Evolutionary conservation across 2,113 vertebrate genomes (phyloP), one percentile per base, ranked within the genome.

Genomic region (Camelus dromedarius): DNA sequence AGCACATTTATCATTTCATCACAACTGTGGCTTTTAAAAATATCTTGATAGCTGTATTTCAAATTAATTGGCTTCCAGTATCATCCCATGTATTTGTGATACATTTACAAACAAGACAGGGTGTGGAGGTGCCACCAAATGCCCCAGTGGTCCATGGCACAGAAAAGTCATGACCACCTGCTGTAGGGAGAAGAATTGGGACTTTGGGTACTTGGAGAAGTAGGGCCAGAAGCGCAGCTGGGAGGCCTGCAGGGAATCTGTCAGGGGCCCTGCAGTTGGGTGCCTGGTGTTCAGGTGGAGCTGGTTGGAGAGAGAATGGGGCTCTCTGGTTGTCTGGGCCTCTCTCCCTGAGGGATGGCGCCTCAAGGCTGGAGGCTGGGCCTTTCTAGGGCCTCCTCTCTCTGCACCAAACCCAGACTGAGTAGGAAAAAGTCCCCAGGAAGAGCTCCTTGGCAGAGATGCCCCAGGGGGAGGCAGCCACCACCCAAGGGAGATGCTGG

Each of bases 241-340:
- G 18, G 42, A 26, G 46, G 58, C 38, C 66, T 13, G 15, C 8
- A 2, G 88, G 28, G 14, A 30, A 18, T 14, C 19, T 0, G 26
- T 12, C 26, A 1, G 46, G 30, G 46, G 28, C 38, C 38, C 9
- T 62, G 52, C 5, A 6, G 79, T 6, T 0, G 19, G 79, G 32
- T 24, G 30, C 16, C n/a, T 18, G n/a, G 6, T 28, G 32, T 14
- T 54, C 42, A 13, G 5, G 32, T 12, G 13, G 64, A 42, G 52
- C 42, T 18, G 38, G 26, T 28, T 3, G 3, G 7, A 12, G 35
- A 38, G 16, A 22, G 1, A 35, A 35, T 0, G 8, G 24, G 20
- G 22, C 28, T 56, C 50, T 20, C 70, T 42, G 69, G 48, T 4
- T 42, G 58, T 75, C 50, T 6, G 69, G 67, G 48, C 20, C 16